Conservation (phyloP, 2,113 vertebrate genomes). For the Urocolius indicus region DNA sequence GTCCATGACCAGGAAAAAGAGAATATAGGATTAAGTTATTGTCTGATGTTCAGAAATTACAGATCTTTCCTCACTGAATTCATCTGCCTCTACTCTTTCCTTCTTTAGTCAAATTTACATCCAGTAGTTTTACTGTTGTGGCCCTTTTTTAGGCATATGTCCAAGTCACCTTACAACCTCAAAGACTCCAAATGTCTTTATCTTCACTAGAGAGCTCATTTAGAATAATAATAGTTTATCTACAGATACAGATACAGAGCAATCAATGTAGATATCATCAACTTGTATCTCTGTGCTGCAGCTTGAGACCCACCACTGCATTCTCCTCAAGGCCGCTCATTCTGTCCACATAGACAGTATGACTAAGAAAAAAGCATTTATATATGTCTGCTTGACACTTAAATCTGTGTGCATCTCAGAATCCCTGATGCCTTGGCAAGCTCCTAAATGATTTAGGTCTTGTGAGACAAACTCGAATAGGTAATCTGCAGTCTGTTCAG, state of each 20-base stretch:
- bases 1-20: background rate
- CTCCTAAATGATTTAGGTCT: background rate
- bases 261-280: background rate
- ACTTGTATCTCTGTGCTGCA: background rate
- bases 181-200: background rate
- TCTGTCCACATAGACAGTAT: background rate
- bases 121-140: background rate
- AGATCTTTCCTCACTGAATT: background rate
- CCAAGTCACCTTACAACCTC: background rate
- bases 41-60: background rate
- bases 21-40: background rate
- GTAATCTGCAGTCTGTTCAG: background rate
- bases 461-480: background rate
- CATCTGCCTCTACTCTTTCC: background rate
- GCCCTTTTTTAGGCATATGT: background rate
- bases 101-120: background rate
- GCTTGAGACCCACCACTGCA: rapidly evolving
- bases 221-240: background rate
- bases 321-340: background rate
- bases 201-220: background rate
- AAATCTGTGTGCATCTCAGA: background rate
- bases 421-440: background rate
- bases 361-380: background rate
- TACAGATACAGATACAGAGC: too few relatives aligned
- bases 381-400: background rate